Percentiles rank a stretch among this genome's conserved stretches.
phyloP scores from a whole-genome alignment of 1,140 invertebrate species.

The Calephelis nemesis region DNA sequence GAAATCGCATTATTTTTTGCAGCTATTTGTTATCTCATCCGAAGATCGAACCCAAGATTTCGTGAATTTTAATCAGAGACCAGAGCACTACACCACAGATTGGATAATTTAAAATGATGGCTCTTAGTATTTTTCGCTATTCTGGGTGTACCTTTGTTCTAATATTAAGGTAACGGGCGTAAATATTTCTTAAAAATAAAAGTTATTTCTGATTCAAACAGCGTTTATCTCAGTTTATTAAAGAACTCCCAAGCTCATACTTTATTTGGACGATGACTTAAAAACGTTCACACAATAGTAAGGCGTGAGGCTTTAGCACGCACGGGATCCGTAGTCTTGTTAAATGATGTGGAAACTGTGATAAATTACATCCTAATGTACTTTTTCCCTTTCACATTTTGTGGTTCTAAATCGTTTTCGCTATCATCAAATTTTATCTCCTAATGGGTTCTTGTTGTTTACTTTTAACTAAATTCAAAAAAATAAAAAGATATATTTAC shows the following conservation, averaged over 20 bases:
- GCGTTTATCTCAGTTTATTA: too few species aligned
- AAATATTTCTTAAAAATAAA: too few species aligned
- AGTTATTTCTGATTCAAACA: too few species aligned
- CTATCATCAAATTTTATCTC: not conserved
- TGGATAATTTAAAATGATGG: too few species aligned
- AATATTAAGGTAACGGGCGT: too few species aligned
- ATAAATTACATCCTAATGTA: slow-evolving; percentile 67
- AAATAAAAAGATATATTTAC: not conserved
- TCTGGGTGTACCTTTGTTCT: too few species aligned
- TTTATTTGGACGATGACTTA: slow-evolving; percentile 39
- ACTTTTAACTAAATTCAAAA: not conserved
- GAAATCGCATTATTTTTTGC: too few species aligned
- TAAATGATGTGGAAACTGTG: slow-evolving; percentile 70
- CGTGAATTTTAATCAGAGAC: too few species aligned
- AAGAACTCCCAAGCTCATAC: not conserved
- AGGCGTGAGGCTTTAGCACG: slow-evolving; percentile 60
- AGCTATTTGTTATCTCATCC: too few species aligned
- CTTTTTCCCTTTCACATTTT: slow-evolving; percentile 51
- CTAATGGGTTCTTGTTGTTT: slow-evolving; percentile 7
- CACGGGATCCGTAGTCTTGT: slow-evolving; percentile 65
- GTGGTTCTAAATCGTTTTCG: slow-evolving; percentile 27
- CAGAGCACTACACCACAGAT: too few species aligned
- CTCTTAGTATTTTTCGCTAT: too few species aligned
- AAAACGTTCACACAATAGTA: slow-evolving; percentile 57
- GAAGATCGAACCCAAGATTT: too few species aligned